Evolutionary conservation across 1,140 invertebrate species (phyloP), one percentile per base, ranked within the genome.

Genomic region (Orchesella cincta): DNA sequence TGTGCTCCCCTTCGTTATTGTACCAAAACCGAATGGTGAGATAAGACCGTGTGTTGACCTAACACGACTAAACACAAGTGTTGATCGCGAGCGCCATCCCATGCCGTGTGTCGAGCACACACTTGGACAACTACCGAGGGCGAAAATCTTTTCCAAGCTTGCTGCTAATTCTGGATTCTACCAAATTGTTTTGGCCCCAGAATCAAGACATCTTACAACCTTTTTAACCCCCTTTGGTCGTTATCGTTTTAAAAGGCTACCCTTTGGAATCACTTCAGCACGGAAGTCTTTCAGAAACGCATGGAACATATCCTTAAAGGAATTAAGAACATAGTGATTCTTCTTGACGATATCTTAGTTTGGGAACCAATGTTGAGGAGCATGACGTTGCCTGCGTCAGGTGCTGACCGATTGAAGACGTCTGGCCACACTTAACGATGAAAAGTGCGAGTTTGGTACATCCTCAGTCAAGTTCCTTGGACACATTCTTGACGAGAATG

Each of bases 161-260:
- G 86, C 87, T 79, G 82, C 81, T 1, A 76, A 81, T 57, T 75
- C 82, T 70, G 86, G 84, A 23, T 87, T 85, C 71, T 86, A 85
- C 84, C 83, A 86, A 73, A 80, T 87, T 16, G 74, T 82, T 34
- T 75, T 88, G 0, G 76, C 78, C 18, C 73, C 85, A 20, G 75
- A 85, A 46, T 84, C 82, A 64, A 79, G 81, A 5, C 74, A 82
- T 76, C 62, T 77, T 18, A 79, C 82, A 46, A 84, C 84, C 0
- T 84, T 85, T 52, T 39, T 82, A 1, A 84, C 84, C 28, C 84
- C 83, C 3, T 85, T 83, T 74, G 84, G 84, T 26, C 73, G 83
- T 33, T 86, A 83, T 71, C 80, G 74, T 72, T 75, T 84, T 81
- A 78, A 62, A 80, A 33, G 83, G 62, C 62, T 85, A 62, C 84